Evolutionary conservation across 2,888 invertebrate species (phyloP), one percentile per base, ranked within the genome.

Genomic region (Mythimna impura): DNA sequence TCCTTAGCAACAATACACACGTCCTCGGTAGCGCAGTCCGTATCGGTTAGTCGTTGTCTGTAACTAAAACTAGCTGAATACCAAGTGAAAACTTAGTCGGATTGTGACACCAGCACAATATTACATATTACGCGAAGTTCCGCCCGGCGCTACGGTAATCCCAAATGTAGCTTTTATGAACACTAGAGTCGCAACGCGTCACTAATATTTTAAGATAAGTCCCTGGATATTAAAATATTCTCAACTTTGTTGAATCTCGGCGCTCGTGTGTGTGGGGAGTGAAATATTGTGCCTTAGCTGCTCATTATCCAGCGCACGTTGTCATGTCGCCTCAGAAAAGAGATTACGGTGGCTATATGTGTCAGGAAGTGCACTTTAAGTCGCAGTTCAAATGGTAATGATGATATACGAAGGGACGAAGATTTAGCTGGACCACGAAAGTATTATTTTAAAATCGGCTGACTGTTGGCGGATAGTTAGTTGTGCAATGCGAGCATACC

Each of bases 11-110:
- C 69, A 83, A 67, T 80, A 73, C 70, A 76, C 71, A 79, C 83
- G 83, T 79, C 54, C 80, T 67, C 50, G 43, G 67, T 82, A 67
- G 57, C 70, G 50, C 71, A 79, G 54, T 71, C 72, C 79, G 79
- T 86, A 86, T 86, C 84, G 84, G 86, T 80, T 81, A 85, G 77
- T 82, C 71, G 81, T 78, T 76, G 78, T 66, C 62, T 69, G 69
- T 87, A 86, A 87, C 85, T 88, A 85, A 86, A 89, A 86, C 88
- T 85, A 84, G 82, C 81, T 83, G 84, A 85, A 85, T 87, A 87
- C 84, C 81, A 82, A 84, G 85, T 81, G 80, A 86, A 78, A 86
- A 86, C 80, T 85, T 78, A 78, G 78, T 75, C 68, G 72, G 83
- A 78, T 84, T 83, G 81, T 87, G 88, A 87, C 87, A 87, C 86